These are phyloP conservation scores for Acleris literana DNA, from an alignment of 2,888 invertebrate species.

Conservation along the genomic window DNA sequence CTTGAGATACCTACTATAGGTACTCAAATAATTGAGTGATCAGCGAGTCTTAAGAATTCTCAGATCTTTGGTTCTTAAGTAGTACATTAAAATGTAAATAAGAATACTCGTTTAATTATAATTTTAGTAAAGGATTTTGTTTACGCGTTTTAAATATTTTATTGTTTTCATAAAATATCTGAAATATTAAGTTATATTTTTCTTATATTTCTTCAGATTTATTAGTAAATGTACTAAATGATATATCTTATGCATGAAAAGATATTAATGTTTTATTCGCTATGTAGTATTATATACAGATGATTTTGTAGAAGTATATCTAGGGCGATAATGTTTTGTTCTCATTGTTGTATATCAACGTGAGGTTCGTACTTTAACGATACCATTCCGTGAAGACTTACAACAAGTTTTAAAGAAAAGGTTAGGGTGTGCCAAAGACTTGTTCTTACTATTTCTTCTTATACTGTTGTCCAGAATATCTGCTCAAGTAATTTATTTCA, in stretches of 20 bases:
- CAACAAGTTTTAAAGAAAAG: constrained; percentile 8
- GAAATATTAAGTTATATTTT: not conserved
- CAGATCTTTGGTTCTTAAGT: no score
- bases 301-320: constrained; percentile 1
- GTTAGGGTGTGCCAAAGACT: constrained; percentile 49
- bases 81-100: constrained; percentile 1
- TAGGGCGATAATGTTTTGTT: not conserved
- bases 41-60: no score
- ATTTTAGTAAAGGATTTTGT: not conserved
- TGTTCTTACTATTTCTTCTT: constrained; percentile 34
- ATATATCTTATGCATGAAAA: not conserved
- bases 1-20: no score
- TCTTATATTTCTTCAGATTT: not conserved
- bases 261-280: constrained; percentile 5
- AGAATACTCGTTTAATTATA: constrained; percentile 9
- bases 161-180: constrained; percentile 6
- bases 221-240: not conserved
- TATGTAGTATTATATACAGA: constrained; percentile 10
- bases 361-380: constrained; percentile 2
- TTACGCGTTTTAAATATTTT: not conserved
- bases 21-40: no score
- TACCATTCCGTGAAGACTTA: constrained; percentile 5
- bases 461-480: not conserved
- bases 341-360: not conserved
- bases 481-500: not conserved